Evolutionary conservation across 2,888 invertebrate species (phyloP), one percentile per base, ranked within the genome.

Genomic region (Adelphocoris suturalis): DNA sequence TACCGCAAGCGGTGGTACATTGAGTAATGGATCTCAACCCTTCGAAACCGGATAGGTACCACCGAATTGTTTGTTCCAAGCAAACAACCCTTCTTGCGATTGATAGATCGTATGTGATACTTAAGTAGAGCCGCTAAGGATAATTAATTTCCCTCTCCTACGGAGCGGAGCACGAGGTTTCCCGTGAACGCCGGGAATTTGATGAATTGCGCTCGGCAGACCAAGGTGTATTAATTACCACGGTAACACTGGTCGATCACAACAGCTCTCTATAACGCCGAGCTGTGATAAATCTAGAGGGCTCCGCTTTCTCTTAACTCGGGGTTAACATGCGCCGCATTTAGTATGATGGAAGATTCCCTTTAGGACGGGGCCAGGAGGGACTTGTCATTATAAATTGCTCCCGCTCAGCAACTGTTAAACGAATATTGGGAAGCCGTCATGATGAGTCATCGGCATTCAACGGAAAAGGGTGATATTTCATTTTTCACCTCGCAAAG

Each of bases 221-320:
- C 78, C 37, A 46, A 46, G 78, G 78, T 78, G 78, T 78, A 78
- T 78, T 78, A 78, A 78, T 78, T 78, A 78, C 78, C 16, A 78
- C n/a, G 46, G 46, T 47, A 47, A 47, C 78, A 19, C 37, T 46
- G 78, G 78, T 78, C 78, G 78, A 78, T 78, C 78, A 78, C 78
- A 78, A 78, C 78, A 37, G 78, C 78, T 78, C 19, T 47, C 78
- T 78, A 78, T 78, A 46, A 19, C 37, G 46, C 47, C 23, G n/a
- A 46, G 2, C 47, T 78, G 78, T 78, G 78, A 78, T 78, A 47
- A 78, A 78, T 78, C 78, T 46, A 1, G 11, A 47, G 47, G 19
- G n/a, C 47, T 46, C 37, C 37, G 37, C 37, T 19, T 47, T 78
- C 47, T 19, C 78, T 47, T 78, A n/a, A 47, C 9, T 47, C 46